These are phyloP conservation scores for Heliconius eleuchia DNA, from an alignment of 1,140 invertebrate species.

Conservation along the genomic window DNA sequence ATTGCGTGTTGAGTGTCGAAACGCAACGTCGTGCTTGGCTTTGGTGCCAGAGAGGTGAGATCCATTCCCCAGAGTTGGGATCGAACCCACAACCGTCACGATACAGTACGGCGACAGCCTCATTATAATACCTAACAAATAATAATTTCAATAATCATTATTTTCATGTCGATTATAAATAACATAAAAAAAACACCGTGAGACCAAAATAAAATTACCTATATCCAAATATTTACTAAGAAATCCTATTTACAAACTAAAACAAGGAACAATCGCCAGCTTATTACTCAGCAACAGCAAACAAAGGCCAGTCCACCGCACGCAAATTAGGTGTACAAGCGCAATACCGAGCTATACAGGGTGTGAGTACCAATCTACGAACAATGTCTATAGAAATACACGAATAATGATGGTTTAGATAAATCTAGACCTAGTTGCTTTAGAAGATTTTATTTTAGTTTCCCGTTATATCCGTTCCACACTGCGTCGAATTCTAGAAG, in stretches of 20 bases:
- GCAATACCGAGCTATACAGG: background rate
- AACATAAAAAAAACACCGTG: background rate
- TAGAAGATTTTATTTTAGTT: background rate
- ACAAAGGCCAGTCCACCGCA: background rate
- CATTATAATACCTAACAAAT: too few species aligned
- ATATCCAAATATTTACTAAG: background rate
- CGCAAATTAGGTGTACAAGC: slow-evolving; percentile 2
- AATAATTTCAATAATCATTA: too few species aligned
- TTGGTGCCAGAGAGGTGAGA: too few species aligned
- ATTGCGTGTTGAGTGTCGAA: too few species aligned
- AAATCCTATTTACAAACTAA: background rate
- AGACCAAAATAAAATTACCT: background rate
- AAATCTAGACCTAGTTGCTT: background rate
- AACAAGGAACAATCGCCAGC: background rate
- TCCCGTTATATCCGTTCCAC: too few species aligned
- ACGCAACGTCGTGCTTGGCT: too few species aligned
- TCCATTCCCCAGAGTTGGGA: too few species aligned
- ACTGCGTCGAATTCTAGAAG: too few species aligned
- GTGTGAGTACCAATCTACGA: background rate
- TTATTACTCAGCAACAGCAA: background rate
- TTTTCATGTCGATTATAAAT: too few species aligned
- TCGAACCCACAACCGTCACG: too few species aligned
- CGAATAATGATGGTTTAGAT: background rate
- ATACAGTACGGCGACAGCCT: too few species aligned
- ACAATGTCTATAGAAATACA: background rate